Base-by-base conservation (phyloP, 2,888 invertebrate genomes). In the Terebella lapidaria region DNA sequence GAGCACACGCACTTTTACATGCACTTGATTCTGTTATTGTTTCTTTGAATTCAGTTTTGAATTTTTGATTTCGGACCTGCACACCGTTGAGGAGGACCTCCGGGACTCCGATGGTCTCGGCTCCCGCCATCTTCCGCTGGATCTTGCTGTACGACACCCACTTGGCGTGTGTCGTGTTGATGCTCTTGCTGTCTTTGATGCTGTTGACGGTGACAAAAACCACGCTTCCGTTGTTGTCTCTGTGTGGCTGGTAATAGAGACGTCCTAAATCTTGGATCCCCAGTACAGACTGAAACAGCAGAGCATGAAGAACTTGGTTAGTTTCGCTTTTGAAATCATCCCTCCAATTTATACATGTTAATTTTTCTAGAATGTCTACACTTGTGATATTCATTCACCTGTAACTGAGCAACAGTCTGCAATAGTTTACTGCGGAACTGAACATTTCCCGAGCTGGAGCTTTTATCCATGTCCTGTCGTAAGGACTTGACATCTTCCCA, bases 401-500 rank as follows among this genome's bases (percentile, higher is more conserved):
- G 88, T 91, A 97, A 91, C 74, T 94, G 91, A 24, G 90, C 88
- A 1, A 92, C 91, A 0, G 96, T 95, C 55, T 94, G 90, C 0
- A 97, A 84, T 2, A 97, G 84, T 81, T 95, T 95, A 68, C 91
- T 88, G 61, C 95, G 86, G 81, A 94, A 94, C 80, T 94, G 94
- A 68, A 86, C 84, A 45, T 90, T 88, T 1, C 93, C 91, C 0
- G 94, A 92, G 18, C 90, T 91, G 1, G 91, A 87, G 77, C 92
- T 91, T 73, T 93, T 91, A 77, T 94, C 94, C 92, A 96, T 92
- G 75, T 95, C 94, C 26, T 90, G 87, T n/a, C 91, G 86, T 1
- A 96, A 83, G 1, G 89, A 86, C 75, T 94, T 94, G 4, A 94
- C 92, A 76, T 96, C 94, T 72, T 95, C 94, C 97, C 97, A 97